Conservation (phyloP, 2,797 vertebrate species). For the Pyrocephalus nanus region DNA sequence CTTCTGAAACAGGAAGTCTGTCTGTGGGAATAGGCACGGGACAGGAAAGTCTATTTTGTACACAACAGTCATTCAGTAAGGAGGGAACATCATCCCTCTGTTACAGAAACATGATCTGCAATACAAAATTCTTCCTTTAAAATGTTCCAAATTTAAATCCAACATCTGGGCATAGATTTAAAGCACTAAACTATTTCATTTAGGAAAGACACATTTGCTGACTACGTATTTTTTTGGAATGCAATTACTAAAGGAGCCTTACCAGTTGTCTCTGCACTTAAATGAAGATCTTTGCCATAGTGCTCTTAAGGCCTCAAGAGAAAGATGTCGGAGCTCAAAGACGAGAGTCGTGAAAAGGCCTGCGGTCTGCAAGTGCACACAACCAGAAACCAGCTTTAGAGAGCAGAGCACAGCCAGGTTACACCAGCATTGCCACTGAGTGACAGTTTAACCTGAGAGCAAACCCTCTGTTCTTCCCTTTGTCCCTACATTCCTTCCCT, state of each 20-base stretch:
- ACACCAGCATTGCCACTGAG: not conserved
- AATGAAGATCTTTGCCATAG: constrained; percentile 82
- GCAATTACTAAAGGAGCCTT: constrained; percentile 14
- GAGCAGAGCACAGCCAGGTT: not conserved
- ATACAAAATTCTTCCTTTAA: not conserved
- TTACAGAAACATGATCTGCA: not conserved
- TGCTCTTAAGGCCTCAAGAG: constrained; percentile 70
- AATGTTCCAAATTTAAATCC: not conserved
- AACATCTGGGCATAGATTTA: too few relatives aligned
- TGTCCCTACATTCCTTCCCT: not conserved
- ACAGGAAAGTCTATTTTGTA: not conserved
- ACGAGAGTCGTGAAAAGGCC: constrained; percentile 80
- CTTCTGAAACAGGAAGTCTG: not conserved
- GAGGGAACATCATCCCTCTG: not conserved
- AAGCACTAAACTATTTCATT: too few relatives aligned
- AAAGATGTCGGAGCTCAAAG: constrained; percentile 81
- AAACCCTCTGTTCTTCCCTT: not conserved
- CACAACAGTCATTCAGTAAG: not conserved
- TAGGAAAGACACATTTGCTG: not conserved
- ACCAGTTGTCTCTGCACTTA: constrained; percentile 86
- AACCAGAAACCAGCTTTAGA: not conserved
- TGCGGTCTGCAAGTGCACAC: constrained; percentile 71
- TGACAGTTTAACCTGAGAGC: not conserved
- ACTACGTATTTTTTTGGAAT: not conserved
- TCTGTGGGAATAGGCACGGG: not conserved